Conservation (phyloP, 1,140 invertebrate genomes). For the Leptestheria dahalacensis region DNA sequence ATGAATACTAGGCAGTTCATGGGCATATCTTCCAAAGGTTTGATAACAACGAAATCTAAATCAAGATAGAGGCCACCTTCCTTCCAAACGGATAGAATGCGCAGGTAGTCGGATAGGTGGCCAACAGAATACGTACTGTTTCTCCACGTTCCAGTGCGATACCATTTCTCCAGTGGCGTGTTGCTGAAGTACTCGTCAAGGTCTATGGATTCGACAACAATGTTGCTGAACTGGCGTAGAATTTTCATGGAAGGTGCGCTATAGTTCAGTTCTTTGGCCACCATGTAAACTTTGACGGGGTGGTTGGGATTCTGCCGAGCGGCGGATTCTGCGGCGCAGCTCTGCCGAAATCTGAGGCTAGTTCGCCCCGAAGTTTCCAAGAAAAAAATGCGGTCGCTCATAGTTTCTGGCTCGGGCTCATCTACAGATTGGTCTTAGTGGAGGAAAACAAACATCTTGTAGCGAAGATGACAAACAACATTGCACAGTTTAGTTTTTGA, state of each 20-base stretch:
- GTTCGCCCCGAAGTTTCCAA: slow-evolving; percentile 36
- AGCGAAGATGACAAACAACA: too few species aligned
- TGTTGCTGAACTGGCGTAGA: slow-evolving; percentile 30
- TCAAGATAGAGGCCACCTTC: slow-evolving; percentile 64
- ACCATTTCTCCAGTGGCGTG: slow-evolving; percentile 45
- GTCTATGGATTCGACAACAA: slow-evolving; percentile 38
- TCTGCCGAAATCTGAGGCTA: slow-evolving; percentile 37
- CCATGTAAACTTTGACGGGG: slow-evolving; percentile 25
- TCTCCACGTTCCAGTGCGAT: slow-evolving; percentile 33
- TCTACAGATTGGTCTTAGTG: too few species aligned
- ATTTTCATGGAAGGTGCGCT: slow-evolving; percentile 19
- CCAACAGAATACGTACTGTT: slow-evolving; percentile 37
- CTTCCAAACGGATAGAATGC: slow-evolving; percentile 55
- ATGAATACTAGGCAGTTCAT: not conserved
- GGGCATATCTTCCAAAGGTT: slow-evolving; percentile 10
- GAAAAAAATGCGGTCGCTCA: slow-evolving; percentile 33
- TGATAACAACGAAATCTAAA: slow-evolving; percentile 52
- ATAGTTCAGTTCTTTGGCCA: not conserved
- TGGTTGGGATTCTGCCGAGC: slow-evolving; percentile 41
- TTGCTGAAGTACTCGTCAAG: slow-evolving; percentile 39
- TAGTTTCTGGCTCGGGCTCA: not conserved
- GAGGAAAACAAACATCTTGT: too few species aligned
- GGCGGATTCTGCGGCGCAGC: slow-evolving; percentile 50
- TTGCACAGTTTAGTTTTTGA: too few species aligned
- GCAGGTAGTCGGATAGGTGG: slow-evolving; percentile 50